Conservation (phyloP, 2,797 vertebrate genomes). For the Cuniculus paca region DNA sequence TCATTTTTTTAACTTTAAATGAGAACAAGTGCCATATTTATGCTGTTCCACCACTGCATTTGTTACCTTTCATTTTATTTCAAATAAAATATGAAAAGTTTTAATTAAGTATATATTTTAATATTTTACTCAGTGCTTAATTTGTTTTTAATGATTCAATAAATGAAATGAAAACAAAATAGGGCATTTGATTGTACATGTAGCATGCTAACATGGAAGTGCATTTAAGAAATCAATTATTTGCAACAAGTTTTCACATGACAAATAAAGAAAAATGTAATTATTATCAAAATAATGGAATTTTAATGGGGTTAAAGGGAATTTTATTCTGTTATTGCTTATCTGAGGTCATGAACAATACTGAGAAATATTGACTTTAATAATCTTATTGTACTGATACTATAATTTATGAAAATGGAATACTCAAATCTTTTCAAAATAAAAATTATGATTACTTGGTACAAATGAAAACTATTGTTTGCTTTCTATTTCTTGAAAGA, state of each 20-base stretch:
- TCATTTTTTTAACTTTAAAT: constrained; percentile 78
- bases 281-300: not conserved
- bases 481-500: constrained; percentile 18
- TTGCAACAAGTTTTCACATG: constrained; percentile 47
- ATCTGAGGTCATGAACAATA: not conserved
- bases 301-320: constrained; percentile 21
- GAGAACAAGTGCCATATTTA: constrained; percentile 79
- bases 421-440: constrained; percentile 24
- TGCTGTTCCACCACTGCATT: constrained; percentile 66
- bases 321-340: constrained; percentile 7
- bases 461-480: not conserved
- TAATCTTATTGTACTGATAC: constrained; percentile 1
- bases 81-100: constrained; percentile 76
- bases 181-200: constrained; percentile 45
- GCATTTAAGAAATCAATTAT: constrained; percentile 42
- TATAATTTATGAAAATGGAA: constrained; percentile 7
- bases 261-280: constrained; percentile 56
- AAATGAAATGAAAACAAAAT: constrained; percentile 58
- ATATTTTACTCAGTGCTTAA: constrained; percentile 45
- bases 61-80: constrained; percentile 73
- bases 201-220: not conserved
- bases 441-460: constrained; percentile 16
- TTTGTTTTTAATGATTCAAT: constrained; percentile 81
- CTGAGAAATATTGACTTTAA: constrained; percentile 40
- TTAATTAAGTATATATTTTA: constrained; percentile 55